phyloP scores from a whole-genome alignment of 2,888 invertebrate species.

The Myopa testacea region DNA sequence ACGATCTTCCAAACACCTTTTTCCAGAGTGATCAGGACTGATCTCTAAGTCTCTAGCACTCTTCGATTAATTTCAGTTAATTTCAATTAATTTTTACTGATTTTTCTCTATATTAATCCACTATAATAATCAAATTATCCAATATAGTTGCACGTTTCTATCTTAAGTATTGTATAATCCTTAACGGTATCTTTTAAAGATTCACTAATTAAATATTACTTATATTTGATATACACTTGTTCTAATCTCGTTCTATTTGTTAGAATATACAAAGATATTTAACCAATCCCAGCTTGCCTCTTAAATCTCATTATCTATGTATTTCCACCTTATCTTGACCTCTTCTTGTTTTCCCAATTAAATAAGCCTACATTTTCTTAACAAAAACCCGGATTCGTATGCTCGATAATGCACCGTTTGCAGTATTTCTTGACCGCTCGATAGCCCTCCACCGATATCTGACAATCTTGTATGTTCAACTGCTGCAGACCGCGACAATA shows the following conservation, averaged over 20 bases:
- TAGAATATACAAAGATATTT: background rate
- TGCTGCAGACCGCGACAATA: constrained; percentile 91
- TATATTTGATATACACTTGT: background rate
- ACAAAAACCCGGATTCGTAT: constrained; percentile 94
- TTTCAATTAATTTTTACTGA: background rate
- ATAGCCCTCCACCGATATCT: constrained; percentile 89
- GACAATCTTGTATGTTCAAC: constrained; percentile 93
- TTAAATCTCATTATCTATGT: background rate
- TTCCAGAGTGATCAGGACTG: no score
- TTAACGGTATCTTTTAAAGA: background rate
- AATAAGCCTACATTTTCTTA: constrained; percentile 8
- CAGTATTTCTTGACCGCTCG: constrained; percentile 93
- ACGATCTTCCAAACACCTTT: no score
- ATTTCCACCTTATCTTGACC: background rate
- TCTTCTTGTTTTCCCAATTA: no score
- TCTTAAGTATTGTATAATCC: background rate
- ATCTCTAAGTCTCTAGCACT: background rate
- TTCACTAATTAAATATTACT: background rate
- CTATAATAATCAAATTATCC: background rate
- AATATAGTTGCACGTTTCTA: background rate
- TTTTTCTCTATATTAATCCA: no score
- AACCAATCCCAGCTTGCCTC: constrained; percentile 18
- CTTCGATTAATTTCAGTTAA: background rate
- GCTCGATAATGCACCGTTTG: constrained; percentile 92
- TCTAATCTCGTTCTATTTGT: background rate